phyloP scores from a whole-genome alignment of 2,113 vertebrate species.

The Myocastor coypus region DNA sequence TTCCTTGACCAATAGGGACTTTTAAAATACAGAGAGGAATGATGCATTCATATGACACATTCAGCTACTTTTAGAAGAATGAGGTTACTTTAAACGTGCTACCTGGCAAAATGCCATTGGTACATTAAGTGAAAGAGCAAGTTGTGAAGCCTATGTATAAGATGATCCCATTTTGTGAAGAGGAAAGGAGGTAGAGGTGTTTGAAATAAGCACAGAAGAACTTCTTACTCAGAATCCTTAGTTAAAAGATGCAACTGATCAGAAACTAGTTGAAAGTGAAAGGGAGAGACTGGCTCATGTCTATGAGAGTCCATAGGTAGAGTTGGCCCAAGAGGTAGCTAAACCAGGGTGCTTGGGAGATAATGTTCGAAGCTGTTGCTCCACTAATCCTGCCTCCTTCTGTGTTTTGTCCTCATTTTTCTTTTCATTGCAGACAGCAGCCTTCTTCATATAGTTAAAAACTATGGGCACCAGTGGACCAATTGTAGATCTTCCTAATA shows the following conservation, averaged over 20 bases:
- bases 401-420: slow-evolving; percentile 41
- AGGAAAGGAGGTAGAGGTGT: neutral
- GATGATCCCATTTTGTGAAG: neutral
- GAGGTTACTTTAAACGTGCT: slow-evolving; percentile 9
- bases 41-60: neutral
- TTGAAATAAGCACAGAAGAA: neutral
- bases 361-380: neutral
- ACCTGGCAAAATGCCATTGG: slow-evolving; percentile 2
- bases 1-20: neutral
- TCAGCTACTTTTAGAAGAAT: slow-evolving; percentile 10
- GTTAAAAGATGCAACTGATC: neutral
- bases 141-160: neutral
- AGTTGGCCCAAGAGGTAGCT: neutral
- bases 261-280: neutral
- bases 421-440: neutral
- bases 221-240: neutral
- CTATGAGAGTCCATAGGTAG: neutral
- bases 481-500: slow-evolving; percentile 22
- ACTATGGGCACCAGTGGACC: neutral
- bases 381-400: neutral
- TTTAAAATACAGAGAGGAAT: neutral
- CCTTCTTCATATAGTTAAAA: neutral
- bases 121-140: slow-evolving; percentile 21
- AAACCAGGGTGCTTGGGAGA: neutral
- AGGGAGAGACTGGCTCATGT: neutral